Evolutionary conservation across 2,113 vertebrate species (phyloP).

Genomic region (Oenanthe melanoleuca): DNA sequence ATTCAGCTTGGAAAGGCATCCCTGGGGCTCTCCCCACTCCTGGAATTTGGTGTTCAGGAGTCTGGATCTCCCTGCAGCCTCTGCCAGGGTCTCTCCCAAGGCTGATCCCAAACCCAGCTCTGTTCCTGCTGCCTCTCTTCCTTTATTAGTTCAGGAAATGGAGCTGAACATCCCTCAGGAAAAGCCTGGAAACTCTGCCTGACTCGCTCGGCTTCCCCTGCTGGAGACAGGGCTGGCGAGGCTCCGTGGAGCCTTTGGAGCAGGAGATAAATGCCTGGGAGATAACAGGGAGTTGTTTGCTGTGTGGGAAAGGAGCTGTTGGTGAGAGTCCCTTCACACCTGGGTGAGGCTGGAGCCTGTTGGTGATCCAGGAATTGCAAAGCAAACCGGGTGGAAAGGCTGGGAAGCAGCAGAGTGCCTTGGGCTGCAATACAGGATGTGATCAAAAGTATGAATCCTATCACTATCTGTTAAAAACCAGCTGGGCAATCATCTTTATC

Average conservation of each 20-base stretch:
- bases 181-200: not conserved
- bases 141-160: not conserved
- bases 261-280: not conserved
- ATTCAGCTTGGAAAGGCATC: not conserved
- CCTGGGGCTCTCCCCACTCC: not conserved
- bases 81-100: not conserved
- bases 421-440: no score
- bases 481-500: no score
- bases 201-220: not conserved
- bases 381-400: not conserved
- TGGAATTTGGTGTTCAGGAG: not conserved
- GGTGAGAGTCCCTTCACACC: not conserved
- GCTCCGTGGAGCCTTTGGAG: not conserved
- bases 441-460: no score
- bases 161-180: slow-evolving; percentile 6
- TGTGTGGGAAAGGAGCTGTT: not conserved
- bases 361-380: not conserved
- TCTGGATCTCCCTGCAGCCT: not conserved
- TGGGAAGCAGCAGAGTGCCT: not conserved
- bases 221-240: not conserved
- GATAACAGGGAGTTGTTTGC: not conserved
- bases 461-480: no score
- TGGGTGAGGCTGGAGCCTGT: not conserved
- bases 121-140: not conserved
- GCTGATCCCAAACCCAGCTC: not conserved